A percentile compares a stretch with the other conserved stretches of the same genome.
These are phyloP conservation scores for Crepidodera aurea DNA, from an alignment of 2,888 invertebrate species.

Conservation along the genomic window DNA sequence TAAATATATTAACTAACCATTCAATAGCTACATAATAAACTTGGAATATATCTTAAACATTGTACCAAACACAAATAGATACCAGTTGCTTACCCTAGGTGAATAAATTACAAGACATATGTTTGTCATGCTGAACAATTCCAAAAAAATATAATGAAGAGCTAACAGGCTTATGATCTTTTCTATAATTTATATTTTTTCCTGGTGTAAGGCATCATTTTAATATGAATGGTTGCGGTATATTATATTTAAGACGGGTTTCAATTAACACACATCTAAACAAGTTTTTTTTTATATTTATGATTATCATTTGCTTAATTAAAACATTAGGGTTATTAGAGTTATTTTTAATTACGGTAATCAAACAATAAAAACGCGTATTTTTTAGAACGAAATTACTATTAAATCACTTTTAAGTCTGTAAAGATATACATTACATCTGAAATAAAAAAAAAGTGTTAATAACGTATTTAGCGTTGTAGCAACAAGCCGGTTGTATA, in stretches of 20 bases:
- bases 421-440: conserved; percentile 3
- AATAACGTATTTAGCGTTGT: conserved; percentile 10
- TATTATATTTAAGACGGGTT: not conserved
- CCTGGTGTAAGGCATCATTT: not conserved
- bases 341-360: conserved; percentile 1
- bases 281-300: not conserved
- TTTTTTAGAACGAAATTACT: too few relatives aligned
- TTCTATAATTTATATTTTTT: conserved; percentile 10
- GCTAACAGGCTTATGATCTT: conserved; percentile 5
- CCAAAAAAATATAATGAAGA: conserved; percentile 5
- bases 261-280: not conserved
- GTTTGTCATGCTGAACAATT: conserved; percentile 1
- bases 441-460: conserved; percentile 10
- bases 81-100: not conserved
- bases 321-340: not conserved
- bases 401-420: too few relatives aligned
- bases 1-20: too few relatives aligned
- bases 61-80: not conserved
- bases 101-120: conserved; percentile 2
- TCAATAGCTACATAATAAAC: too few relatives aligned
- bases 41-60: too few relatives aligned
- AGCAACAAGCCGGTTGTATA: conserved; percentile 16
- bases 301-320: conserved; percentile 2
- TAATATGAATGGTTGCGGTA: not conserved
- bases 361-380: not conserved